phyloP scores from a whole-genome alignment of 2,113 vertebrate genomes.

The Erythrocercus mccallii region DNA sequence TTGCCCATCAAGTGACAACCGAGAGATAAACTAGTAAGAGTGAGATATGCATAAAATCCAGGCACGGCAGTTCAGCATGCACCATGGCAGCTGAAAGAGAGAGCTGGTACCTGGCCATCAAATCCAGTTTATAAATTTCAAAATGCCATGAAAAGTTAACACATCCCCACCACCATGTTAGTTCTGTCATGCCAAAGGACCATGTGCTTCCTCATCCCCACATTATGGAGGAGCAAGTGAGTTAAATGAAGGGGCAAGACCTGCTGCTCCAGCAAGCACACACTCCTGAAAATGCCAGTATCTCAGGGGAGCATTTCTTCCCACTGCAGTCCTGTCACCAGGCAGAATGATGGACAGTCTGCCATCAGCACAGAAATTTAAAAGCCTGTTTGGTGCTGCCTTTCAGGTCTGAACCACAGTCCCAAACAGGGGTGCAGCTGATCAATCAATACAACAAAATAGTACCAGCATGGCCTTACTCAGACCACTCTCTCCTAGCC shows the following conservation, averaged over 20 bases:
- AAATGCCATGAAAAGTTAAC: neutral
- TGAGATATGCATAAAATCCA: neutral
- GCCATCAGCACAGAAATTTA: fast-evolving
- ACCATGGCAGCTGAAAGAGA: neutral
- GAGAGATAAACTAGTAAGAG: neutral
- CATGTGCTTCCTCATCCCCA: neutral
- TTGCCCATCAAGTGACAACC: neutral
- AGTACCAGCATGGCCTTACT: fast-evolving
- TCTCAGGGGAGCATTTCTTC: neutral
- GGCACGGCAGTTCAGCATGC: neutral
- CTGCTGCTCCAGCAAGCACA: neutral
- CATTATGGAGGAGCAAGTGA: neutral
- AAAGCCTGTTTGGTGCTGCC: neutral
- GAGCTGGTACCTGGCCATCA: neutral
- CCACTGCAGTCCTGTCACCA: neutral
- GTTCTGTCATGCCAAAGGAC: neutral
- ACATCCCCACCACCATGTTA: neutral
- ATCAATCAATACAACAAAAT: neutral
- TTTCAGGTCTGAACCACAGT: neutral
- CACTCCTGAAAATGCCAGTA: neutral
- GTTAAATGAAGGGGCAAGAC: neutral
- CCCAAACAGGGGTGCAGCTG: neutral
- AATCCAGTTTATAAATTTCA: neutral
- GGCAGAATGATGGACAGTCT: neutral
- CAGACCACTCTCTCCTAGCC: fast-evolving